A percentile compares a stretch with the other conserved stretches of the same genome.
Evolutionary conservation across 2,888 invertebrate genomes (phyloP).

Genomic region (Physocephala rufipes): DNA sequence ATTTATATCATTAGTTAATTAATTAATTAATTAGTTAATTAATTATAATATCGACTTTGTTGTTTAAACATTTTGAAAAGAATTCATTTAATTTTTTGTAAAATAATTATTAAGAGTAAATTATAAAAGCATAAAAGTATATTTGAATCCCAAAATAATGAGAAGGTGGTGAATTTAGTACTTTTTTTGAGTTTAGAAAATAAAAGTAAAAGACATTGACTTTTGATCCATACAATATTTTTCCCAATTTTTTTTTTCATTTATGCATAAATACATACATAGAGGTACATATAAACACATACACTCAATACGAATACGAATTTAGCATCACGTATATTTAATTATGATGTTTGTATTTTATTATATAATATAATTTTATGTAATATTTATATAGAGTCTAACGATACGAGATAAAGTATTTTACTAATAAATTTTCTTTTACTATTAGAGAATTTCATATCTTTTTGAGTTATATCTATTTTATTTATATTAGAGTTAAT

Average conservation of each 20-base stretch:
- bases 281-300: conserved; percentile 16
- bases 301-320: conserved; percentile 22
- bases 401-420: too few relatives aligned
- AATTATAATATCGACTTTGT: conserved; percentile 1
- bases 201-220: conserved; percentile 7
- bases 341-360: conserved; percentile 20
- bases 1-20: conserved; percentile 22
- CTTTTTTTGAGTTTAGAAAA: too few relatives aligned
- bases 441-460: conserved; percentile 10
- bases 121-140: not conserved
- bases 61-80: not conserved
- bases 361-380: conserved; percentile 47
- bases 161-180: too few relatives aligned
- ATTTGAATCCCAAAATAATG: not conserved
- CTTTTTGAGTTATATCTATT: too few relatives aligned
- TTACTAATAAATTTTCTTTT: too few relatives aligned
- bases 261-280: conserved; percentile 30
- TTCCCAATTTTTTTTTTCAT: not conserved
- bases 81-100: not conserved
- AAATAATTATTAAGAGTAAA: conserved; percentile 3
- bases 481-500: too few relatives aligned
- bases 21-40: conserved; percentile 2
- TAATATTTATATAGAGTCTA: not conserved
- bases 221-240: conserved; percentile 31
- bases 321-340: too few relatives aligned